These are phyloP conservation scores for Temnothorax longispinosus DNA, from an alignment of 1,140 invertebrate species.

Conservation along the genomic window DNA sequence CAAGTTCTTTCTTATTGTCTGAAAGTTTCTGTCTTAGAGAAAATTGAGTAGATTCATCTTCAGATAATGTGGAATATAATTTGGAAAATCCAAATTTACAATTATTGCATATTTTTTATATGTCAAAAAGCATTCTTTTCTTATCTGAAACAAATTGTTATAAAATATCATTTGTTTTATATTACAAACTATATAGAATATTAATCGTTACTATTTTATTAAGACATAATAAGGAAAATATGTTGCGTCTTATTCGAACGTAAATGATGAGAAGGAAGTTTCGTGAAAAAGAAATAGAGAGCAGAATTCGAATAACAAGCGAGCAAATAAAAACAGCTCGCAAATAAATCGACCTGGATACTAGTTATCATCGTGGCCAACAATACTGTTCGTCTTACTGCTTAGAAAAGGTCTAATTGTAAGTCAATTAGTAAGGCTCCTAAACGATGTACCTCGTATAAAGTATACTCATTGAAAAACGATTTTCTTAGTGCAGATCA, in stretches of 20 bases:
- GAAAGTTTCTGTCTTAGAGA: constrained; percentile 24
- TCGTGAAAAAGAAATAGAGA: not conserved
- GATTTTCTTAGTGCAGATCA: constrained; percentile 79
- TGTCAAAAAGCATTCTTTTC: not conserved
- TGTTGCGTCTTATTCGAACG: not conserved
- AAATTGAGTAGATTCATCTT: not conserved
- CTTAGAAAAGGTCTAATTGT: constrained; percentile 75
- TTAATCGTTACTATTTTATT: not conserved
- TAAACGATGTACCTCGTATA: constrained; percentile 76
- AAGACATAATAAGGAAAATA: not conserved
- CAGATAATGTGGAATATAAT: not conserved
- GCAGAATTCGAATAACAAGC: not conserved
- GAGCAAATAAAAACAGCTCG: not conserved
- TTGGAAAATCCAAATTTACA: not conserved
- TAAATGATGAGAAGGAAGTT: not conserved
- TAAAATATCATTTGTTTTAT: constrained; percentile 8
- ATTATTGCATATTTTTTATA: not conserved
- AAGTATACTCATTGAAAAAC: constrained; percentile 80
- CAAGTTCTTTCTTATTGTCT: constrained; percentile 60
- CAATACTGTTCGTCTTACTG: constrained; percentile 76
- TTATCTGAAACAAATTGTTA: not conserved
- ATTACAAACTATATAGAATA: not conserved
- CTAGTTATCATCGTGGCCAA: constrained; percentile 66
- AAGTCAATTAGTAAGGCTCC: constrained; percentile 78
- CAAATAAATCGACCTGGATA: not conserved